Evolutionary conservation across 2,888 invertebrate species (phyloP).

Genomic region (Minunthozetes semirufus): DNA sequence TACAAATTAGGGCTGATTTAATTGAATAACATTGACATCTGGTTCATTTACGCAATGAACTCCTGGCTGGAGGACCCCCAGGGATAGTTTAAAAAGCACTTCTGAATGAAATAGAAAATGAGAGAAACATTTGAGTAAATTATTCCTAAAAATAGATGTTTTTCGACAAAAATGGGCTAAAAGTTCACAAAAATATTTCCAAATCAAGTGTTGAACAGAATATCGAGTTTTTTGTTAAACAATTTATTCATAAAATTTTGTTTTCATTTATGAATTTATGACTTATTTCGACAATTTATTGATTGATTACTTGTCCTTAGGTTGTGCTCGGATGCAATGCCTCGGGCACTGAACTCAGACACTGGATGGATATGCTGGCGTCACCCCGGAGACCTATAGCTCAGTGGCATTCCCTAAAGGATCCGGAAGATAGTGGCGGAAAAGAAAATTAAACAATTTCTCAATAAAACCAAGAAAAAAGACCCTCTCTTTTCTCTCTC

Average conservation of each 20-base stretch:
- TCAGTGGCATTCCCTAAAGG: slow-evolving; percentile 99
- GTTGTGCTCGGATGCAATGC: slow-evolving; percentile 95
- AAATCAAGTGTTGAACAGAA: background rate
- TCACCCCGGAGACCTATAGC: slow-evolving; percentile 98
- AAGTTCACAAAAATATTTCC: background rate
- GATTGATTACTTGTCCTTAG: slow-evolving; percentile 6
- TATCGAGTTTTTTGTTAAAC: background rate
- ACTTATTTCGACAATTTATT: background rate
- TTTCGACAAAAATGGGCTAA: background rate
- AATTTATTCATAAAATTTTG: background rate
- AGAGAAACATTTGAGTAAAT: too few species aligned
- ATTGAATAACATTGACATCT: too few species aligned
- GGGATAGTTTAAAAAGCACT: too few species aligned
- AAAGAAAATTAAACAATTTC: slow-evolving; percentile 48
- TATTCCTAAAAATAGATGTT: too few species aligned
- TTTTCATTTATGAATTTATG: background rate
- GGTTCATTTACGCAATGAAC: too few species aligned
- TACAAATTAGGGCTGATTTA: too few species aligned
- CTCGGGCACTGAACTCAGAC: slow-evolving; percentile 93
- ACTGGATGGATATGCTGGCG: slow-evolving; percentile 99
- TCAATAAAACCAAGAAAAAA: background rate
- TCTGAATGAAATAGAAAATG: too few species aligned
- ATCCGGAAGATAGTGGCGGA: slow-evolving; percentile 83
- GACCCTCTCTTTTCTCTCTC: background rate
- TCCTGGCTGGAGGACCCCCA: too few species aligned